A percentile compares a stretch with the other conserved stretches of the same genome.
These are phyloP conservation scores for Atherinomorus stipes DNA, from an alignment of 2,113 vertebrate species.

Conservation along the genomic window DNA sequence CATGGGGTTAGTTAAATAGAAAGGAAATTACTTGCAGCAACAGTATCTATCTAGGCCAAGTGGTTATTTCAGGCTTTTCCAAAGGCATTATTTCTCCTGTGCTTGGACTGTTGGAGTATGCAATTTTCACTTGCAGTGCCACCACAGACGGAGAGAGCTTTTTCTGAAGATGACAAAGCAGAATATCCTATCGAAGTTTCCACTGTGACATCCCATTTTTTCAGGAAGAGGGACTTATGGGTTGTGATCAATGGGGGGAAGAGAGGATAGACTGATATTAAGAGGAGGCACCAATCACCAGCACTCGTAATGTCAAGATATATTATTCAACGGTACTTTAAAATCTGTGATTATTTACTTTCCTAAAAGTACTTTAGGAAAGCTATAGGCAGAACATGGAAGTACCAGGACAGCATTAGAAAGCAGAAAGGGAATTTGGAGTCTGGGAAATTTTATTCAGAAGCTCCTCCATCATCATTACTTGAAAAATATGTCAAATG, in stretches of 20 bases:
- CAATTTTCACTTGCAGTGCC: slow-evolving; percentile 43
- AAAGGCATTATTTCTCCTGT: slow-evolving; percentile 36
- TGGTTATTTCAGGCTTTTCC: slow-evolving; percentile 50
- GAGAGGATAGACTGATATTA: slow-evolving; percentile 45
- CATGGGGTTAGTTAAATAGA: slow-evolving; percentile 25
- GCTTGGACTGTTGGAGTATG: slow-evolving; percentile 35
- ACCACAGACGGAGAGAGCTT: slow-evolving; percentile 22
- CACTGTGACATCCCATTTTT: slow-evolving; percentile 55
- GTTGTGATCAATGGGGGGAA: slow-evolving; percentile 55
- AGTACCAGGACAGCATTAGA: slow-evolving; percentile 64
- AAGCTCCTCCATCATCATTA: slow-evolving; percentile 30
- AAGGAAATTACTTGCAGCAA: slow-evolving; percentile 18
- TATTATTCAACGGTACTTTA: slow-evolving; percentile 78
- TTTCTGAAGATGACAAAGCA: slow-evolving; percentile 62
- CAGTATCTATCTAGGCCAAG: slow-evolving; percentile 20
- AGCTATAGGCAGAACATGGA: slow-evolving; percentile 50
- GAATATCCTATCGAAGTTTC: slow-evolving; percentile 51
- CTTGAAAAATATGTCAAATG: slow-evolving; percentile 16
- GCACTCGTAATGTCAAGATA: slow-evolving; percentile 75
- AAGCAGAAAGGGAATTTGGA: slow-evolving; percentile 36
- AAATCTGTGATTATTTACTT: slow-evolving; percentile 76
- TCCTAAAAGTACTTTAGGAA: slow-evolving; percentile 65
- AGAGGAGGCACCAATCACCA: slow-evolving; percentile 57
- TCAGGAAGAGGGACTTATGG: slow-evolving; percentile 61
- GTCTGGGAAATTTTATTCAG: neutral